A percentile compares a stretch with the other conserved stretches of the same genome.
These are phyloP conservation scores for Callimorpha dominula DNA, from an alignment of 2,888 invertebrate species.

Conservation along the genomic window DNA sequence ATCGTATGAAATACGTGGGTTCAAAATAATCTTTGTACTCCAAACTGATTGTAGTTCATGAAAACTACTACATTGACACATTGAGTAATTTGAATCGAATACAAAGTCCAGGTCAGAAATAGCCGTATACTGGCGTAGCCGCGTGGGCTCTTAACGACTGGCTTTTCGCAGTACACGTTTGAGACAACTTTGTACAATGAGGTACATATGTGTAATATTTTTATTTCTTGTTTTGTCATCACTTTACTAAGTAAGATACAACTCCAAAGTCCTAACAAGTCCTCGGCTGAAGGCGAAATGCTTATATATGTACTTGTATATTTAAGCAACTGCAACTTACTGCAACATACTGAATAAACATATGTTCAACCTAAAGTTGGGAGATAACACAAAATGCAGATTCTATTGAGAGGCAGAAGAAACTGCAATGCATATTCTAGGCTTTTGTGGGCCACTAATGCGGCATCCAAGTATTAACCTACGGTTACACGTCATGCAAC, in stretches of 20 bases:
- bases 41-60: background rate
- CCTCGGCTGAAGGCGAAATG: too few species aligned
- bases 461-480: too few species aligned
- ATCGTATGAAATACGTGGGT: background rate
- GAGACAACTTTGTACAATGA: background rate
- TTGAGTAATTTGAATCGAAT: slow-evolving; percentile 10
- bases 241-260: background rate
- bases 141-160: slow-evolving; percentile 3
- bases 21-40: background rate
- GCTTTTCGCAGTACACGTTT: background rate
- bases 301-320: too few species aligned
- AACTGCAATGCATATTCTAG: too few species aligned
- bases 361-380: too few species aligned
- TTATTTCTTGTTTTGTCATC: background rate
- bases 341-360: too few species aligned
- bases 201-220: background rate
- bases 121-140: slow-evolving; percentile 3
- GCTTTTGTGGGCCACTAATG: too few species aligned
- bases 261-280: background rate
- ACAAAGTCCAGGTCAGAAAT: slow-evolving; percentile 23
- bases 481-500: too few species aligned
- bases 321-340: too few species aligned
- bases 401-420: too few species aligned
- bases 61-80: slow-evolving; percentile 12
- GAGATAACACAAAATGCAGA: too few species aligned